Conservation (phyloP, 1,140 invertebrate genomes). For the Procambarus clarkii region DNA sequence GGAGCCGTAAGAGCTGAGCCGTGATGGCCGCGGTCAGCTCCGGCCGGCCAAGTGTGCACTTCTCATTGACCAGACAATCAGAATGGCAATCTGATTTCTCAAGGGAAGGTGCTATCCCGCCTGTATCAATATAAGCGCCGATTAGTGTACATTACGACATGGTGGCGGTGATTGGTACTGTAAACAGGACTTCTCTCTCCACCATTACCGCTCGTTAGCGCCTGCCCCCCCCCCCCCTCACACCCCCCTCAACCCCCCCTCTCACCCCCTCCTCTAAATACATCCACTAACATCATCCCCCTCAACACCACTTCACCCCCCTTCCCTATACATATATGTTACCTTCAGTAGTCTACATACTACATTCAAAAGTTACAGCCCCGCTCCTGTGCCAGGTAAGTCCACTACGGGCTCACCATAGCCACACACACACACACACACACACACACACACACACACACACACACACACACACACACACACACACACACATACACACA, state of each 20-base stretch:
- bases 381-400: no score
- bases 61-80: conserved; percentile 40
- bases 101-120: conserved; percentile 39
- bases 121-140: conserved; percentile 51
- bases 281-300: background rate
- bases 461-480: conserved; percentile 2
- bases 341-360: no score
- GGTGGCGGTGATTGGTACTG: conserved; percentile 29
- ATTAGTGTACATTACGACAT: conserved; percentile 57
- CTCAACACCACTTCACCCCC: background rate
- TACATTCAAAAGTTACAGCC: no score
- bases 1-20: background rate
- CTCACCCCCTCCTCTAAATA: background rate
- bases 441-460: background rate
- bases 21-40: background rate
- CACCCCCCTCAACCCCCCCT: background rate
- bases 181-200: conserved; percentile 32
- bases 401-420: no score
- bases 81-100: conserved; percentile 39
- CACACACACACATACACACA: background rate
- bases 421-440: no score
- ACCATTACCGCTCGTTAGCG: conserved; percentile 41
- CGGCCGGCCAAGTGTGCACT: conserved; percentile 11
- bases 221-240: conserved; percentile 18
- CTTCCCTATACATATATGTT: background rate